A percentile compares a stretch with the other conserved stretches of the same genome.
Evolutionary conservation across 2,797 vertebrate genomes (phyloP).

Genomic region (Brotula barbata): DNA sequence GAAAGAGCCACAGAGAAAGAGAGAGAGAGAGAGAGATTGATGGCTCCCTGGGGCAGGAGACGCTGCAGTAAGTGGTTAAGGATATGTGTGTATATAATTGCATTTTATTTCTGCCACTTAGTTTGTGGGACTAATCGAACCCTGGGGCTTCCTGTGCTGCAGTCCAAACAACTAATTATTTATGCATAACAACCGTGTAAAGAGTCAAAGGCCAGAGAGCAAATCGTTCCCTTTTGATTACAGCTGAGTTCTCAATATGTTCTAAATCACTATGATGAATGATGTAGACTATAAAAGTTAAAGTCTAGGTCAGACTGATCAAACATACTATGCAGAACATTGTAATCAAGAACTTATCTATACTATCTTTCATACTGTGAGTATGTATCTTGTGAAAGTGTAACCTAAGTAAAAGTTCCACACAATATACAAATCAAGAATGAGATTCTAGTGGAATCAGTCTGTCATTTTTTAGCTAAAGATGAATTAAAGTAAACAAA

Average conservation of each 20-base stretch:
- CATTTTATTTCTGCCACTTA: constrained; percentile 18
- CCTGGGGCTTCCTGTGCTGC: constrained; percentile 28
- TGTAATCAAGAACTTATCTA: not conserved
- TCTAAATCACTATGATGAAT: not conserved
- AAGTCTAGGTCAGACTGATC: not conserved
- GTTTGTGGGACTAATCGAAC: constrained; percentile 23
- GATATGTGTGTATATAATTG: constrained; percentile 10
- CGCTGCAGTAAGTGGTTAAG: constrained; percentile 24
- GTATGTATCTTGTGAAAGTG: too few species aligned
- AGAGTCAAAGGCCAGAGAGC: constrained; percentile 14
- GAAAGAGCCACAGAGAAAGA: constrained; percentile 8
- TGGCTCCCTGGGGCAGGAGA: constrained; percentile 24
- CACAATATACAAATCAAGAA: not conserved
- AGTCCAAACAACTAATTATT: constrained; percentile 25
- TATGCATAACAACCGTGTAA: constrained; percentile 54
- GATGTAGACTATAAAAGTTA: too few species aligned
- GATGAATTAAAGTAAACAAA: not conserved
- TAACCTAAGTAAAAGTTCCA: too few species aligned
- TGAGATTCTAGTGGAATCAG: not conserved
- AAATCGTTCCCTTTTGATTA: not conserved
- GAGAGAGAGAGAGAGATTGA: not conserved
- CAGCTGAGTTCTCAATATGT: not conserved
- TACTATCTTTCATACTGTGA: not conserved
- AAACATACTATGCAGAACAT: too few species aligned
- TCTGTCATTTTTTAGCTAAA: not conserved